Percentiles rank a stretch among this genome's conserved stretches.
phyloP scores from a whole-genome alignment of 2,113 vertebrate genomes.

The Gadus macrocephalus region DNA sequence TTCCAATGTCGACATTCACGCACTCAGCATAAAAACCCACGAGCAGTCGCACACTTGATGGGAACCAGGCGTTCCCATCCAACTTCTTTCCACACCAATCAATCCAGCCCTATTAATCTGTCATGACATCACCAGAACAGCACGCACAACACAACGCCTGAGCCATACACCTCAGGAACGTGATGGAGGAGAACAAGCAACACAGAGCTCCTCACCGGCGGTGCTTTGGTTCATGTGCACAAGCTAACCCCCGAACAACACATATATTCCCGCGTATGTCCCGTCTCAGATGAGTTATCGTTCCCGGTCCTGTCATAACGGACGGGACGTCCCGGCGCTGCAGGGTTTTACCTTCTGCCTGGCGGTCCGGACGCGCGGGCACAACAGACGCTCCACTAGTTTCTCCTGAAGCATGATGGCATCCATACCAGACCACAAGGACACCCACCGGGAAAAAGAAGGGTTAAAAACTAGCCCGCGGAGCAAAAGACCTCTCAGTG shows the following conservation, averaged over 20 bases:
- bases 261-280: not conserved
- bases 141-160: slow-evolving; percentile 3
- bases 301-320: not conserved
- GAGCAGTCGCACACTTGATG: not conserved
- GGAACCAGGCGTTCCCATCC: not conserved
- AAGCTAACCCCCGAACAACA: not conserved
- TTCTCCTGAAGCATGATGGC: slow-evolving; percentile 92
- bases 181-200: no score
- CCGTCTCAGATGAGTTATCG: not conserved
- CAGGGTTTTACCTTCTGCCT: slow-evolving; percentile 81
- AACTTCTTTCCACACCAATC: not conserved
- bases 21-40: no score
- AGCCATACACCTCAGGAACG: no score
- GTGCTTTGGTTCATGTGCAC: not conserved
- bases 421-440: slow-evolving; percentile 79
- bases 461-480: slow-evolving; percentile 1
- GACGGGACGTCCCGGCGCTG: not conserved
- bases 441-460: slow-evolving; percentile 35
- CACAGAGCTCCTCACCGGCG: not conserved
- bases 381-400: slow-evolving; percentile 90
- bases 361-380: slow-evolving; percentile 83
- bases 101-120: slow-evolving; percentile 19
- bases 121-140: not conserved
- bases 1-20: not conserved
- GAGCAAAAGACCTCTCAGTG: not conserved